These are phyloP conservation scores for Isoperla grammatica DNA, from an alignment of 2,888 invertebrate species.

Conservation along the genomic window DNA sequence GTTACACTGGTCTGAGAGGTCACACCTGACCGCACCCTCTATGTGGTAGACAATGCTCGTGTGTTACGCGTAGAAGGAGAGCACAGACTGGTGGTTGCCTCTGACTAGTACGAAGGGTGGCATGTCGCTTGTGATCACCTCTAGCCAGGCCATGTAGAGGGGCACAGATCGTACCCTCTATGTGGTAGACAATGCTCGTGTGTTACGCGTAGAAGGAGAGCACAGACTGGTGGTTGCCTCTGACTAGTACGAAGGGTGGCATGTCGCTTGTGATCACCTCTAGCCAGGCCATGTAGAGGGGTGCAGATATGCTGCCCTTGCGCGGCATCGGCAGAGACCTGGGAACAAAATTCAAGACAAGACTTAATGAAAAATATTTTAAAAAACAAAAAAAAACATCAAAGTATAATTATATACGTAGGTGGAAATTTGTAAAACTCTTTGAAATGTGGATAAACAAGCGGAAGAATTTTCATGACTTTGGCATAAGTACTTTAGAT, in stretches of 20 bases:
- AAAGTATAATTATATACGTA: too few species aligned
- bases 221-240: constrained; percentile 84
- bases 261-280: constrained; percentile 83
- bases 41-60: too few species aligned
- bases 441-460: too few species aligned
- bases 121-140: constrained; percentile 79
- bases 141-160: constrained; percentile 94
- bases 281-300: constrained; percentile 94
- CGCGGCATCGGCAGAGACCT: constrained; percentile 21
- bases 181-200: too few species aligned
- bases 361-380: too few species aligned
- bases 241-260: constrained; percentile 80
- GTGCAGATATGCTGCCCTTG: constrained; percentile 74
- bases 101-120: constrained; percentile 83
- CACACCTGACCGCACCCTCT: too few species aligned
- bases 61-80: constrained; percentile 79
- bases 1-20: too few species aligned
- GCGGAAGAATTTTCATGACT: too few species aligned
- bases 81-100: constrained; percentile 82
- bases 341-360: neutral
- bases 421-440: too few species aligned
- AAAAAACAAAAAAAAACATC: too few species aligned
- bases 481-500: too few species aligned
- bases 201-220: constrained; percentile 78
- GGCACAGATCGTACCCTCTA: constrained; percentile 57